Percentiles rank a stretch among this genome's conserved stretches.
These are phyloP conservation scores for Gobius niger DNA, from an alignment of 2,113 vertebrate species.

Conservation along the genomic window DNA sequence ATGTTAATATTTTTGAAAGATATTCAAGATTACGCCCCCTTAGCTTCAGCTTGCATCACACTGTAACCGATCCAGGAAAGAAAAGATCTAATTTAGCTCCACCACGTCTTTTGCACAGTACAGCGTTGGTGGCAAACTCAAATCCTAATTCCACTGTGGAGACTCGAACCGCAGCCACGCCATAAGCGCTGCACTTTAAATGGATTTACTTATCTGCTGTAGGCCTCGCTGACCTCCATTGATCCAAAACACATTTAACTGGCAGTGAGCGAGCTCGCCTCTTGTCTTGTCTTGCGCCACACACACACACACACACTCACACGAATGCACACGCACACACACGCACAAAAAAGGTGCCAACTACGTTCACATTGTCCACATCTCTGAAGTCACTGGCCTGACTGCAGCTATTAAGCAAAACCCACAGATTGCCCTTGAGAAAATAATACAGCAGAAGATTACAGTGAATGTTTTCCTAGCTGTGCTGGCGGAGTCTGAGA, in stretches of 20 bases:
- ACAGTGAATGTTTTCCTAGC: slow-evolving; percentile 34
- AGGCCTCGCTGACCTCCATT: slow-evolving; percentile 15
- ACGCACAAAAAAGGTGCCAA: background rate
- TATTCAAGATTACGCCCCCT: background rate
- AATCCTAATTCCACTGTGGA: slow-evolving; percentile 15
- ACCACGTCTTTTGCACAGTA: background rate
- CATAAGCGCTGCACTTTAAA: slow-evolving; percentile 32
- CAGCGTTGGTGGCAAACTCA: background rate
- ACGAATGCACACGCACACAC: background rate
- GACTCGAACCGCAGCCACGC: slow-evolving; percentile 19
- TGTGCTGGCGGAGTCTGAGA: slow-evolving; percentile 4
- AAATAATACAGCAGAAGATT: slow-evolving; percentile 33
- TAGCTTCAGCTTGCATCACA: background rate
- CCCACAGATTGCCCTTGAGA: slow-evolving; percentile 20
- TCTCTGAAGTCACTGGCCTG: slow-evolving; percentile 5
- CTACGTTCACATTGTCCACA: slow-evolving; percentile 4
- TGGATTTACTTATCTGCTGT: slow-evolving; percentile 21
- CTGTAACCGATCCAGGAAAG: background rate
- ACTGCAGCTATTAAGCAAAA: slow-evolving; percentile 26
- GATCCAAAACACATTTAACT: slow-evolving; percentile 31
- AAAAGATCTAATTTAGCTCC: background rate
- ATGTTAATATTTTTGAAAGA: background rate
- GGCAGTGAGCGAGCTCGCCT: background rate
- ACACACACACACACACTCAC: background rate
- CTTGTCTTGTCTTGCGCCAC: background rate